Percentiles rank a stretch among this genome's conserved stretches.
These are phyloP conservation scores for Casuarius casuarius DNA, from an alignment of 2,113 vertebrate genomes.

Conservation along the genomic window DNA sequence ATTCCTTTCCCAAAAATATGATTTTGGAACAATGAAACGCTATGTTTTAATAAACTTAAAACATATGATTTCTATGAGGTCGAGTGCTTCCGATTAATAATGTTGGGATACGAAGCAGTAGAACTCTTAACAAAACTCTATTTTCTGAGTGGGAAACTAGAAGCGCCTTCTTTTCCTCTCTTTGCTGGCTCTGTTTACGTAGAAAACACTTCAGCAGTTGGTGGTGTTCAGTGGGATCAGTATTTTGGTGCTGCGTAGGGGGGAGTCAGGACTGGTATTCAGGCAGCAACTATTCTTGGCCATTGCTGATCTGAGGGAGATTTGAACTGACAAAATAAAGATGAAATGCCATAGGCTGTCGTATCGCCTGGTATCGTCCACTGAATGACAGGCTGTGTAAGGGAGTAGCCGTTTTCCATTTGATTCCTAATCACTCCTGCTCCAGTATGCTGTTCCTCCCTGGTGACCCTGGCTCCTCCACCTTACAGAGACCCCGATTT, in stretches of 20 bases:
- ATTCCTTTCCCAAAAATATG: neutral
- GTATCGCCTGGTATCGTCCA: neutral
- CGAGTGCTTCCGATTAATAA: neutral
- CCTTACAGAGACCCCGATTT: neutral
- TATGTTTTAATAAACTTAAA: neutral
- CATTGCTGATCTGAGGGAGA: neutral
- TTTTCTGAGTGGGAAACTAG: neutral
- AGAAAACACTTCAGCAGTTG: neutral
- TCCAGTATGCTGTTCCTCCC: neutral
- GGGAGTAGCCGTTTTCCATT: neutral
- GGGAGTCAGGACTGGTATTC: neutral
- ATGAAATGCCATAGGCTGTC: neutral
- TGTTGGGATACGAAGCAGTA: neutral
- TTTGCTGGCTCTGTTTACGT: neutral
- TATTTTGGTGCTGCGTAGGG: neutral
- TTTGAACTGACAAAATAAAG: neutral
- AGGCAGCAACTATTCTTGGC: neutral
- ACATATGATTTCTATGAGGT: neutral
- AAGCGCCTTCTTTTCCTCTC: neutral
- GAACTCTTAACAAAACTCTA: neutral
- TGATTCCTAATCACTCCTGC: neutral
- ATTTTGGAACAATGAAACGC: neutral
- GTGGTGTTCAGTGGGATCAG: neutral
- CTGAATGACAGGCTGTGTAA: neutral
- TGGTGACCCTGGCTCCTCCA: neutral